phyloP scores from a whole-genome alignment of 1,140 invertebrate species.

The Brachystomella parvula region DNA sequence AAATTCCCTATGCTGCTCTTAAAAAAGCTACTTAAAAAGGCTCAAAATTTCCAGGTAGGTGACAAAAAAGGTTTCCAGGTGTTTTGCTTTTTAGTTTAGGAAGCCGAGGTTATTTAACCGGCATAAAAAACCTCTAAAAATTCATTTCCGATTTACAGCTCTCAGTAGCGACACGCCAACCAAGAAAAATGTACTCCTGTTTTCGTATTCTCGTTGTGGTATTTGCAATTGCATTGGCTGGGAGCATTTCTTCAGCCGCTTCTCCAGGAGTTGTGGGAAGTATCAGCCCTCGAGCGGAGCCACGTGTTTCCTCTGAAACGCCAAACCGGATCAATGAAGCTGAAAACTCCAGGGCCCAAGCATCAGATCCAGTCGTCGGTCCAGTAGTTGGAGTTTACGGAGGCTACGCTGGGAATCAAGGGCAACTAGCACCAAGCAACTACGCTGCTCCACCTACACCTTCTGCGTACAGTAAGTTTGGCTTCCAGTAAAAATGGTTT shows the following conservation, averaged over 20 bases:
- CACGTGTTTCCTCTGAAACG: not conserved
- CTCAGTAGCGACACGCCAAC: too few species aligned
- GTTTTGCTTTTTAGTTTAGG: too few species aligned
- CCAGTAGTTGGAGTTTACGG: not conserved
- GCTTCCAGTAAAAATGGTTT: not conserved
- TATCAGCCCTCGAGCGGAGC: not conserved
- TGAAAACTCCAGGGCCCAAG: not conserved
- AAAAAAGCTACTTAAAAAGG: too few species aligned
- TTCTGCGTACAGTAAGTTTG: not conserved
- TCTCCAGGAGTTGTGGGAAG: not conserved
- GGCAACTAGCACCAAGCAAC: not conserved
- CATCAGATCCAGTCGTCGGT: not conserved
- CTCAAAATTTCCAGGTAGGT: too few species aligned
- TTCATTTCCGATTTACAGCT: too few species aligned
- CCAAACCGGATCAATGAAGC: not conserved
- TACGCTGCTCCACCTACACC: too few species aligned
- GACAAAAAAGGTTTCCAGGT: too few species aligned
- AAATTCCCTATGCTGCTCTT: too few species aligned
- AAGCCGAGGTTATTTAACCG: not conserved
- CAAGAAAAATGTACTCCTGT: too few species aligned
- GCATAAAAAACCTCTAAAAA: not conserved
- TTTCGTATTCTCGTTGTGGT: too few species aligned
- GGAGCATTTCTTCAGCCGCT: not conserved
- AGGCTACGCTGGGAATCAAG: too few species aligned
- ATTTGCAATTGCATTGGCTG: too few species aligned